Conservation (phyloP, 2,888 invertebrate genomes). For the Cryptocheilus praepositus region DNA sequence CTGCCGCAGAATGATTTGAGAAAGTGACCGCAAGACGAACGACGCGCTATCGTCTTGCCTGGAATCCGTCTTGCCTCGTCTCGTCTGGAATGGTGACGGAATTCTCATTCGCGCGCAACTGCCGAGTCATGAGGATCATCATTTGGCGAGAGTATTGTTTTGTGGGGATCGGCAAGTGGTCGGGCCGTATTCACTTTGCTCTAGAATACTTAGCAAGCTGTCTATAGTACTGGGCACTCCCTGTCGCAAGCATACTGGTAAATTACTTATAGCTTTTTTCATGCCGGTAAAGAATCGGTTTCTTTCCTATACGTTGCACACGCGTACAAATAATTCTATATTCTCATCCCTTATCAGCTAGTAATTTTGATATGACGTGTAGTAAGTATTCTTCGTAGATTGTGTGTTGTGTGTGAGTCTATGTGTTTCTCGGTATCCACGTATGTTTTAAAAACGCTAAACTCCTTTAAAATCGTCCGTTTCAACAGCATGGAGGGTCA, state of each 20-base stretch:
- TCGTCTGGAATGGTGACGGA: no score
- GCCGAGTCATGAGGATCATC: no score
- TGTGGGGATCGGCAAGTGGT: no score
- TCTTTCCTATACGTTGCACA: conserved; percentile 22
- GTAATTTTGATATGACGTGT: conserved; percentile 52
- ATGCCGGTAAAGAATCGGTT: conserved; percentile 25
- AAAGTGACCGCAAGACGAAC: no score
- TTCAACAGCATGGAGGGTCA: conserved; percentile 41
- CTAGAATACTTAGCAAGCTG: background rate
- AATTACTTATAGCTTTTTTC: conserved; percentile 22
- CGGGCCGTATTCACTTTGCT: background rate
- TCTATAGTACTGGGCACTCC: conserved; percentile 14
- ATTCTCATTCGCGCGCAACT: no score
- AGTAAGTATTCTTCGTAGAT: conserved; percentile 40
- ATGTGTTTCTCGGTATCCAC: conserved; percentile 4
- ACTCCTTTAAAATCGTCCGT: conserved; percentile 21
- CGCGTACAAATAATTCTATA: conserved; percentile 34
- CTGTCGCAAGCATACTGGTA: conserved; percentile 15
- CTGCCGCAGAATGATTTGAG: no score
- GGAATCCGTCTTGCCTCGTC: no score
- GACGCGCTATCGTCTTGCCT: no score
- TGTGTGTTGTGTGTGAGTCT: conserved; percentile 37
- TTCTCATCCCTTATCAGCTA: conserved; percentile 43
- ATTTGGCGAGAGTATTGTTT: no score
- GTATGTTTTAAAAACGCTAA: conserved; percentile 6